Evolutionary conservation across 2,888 invertebrate species (phyloP).

Genomic region (Callyntrura guangdongensis): DNA sequence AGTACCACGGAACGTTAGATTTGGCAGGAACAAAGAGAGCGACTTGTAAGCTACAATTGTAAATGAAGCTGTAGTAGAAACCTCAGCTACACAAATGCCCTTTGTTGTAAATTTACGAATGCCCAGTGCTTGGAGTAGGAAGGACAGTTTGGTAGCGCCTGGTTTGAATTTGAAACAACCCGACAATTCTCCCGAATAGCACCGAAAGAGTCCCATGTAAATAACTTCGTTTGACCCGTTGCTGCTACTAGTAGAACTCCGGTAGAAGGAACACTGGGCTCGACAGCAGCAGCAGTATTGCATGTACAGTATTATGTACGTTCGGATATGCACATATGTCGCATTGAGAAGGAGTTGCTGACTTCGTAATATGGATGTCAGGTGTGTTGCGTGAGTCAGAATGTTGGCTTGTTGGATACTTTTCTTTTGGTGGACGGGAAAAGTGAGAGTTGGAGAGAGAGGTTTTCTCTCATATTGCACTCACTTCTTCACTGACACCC

Average conservation of each 20-base stretch:
- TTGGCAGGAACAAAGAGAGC: neutral
- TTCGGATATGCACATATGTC: neutral
- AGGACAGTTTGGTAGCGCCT: neutral
- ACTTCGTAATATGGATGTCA: constrained; percentile 59
- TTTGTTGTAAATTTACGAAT: no score
- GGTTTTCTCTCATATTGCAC: neutral
- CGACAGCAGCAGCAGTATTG: neutral
- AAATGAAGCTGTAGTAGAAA: neutral
- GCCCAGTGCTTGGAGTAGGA: neutral
- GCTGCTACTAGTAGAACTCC: neutral
- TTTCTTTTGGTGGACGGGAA: neutral
- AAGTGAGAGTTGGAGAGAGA: neutral
- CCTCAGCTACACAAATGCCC: no score
- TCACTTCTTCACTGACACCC: neutral
- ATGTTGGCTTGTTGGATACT: neutral
- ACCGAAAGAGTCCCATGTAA: neutral
- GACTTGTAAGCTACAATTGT: neutral
- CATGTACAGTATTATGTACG: neutral
- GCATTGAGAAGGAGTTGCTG: constrained; percentile 29
- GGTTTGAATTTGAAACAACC: no score
- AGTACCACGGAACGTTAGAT: neutral
- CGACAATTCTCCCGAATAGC: neutral
- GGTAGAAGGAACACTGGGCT: neutral
- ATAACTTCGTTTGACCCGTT: neutral
- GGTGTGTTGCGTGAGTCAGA: constrained; percentile 33